phyloP scores from a whole-genome alignment of 2,113 vertebrate species.

The Callorhinus ursinus region DNA sequence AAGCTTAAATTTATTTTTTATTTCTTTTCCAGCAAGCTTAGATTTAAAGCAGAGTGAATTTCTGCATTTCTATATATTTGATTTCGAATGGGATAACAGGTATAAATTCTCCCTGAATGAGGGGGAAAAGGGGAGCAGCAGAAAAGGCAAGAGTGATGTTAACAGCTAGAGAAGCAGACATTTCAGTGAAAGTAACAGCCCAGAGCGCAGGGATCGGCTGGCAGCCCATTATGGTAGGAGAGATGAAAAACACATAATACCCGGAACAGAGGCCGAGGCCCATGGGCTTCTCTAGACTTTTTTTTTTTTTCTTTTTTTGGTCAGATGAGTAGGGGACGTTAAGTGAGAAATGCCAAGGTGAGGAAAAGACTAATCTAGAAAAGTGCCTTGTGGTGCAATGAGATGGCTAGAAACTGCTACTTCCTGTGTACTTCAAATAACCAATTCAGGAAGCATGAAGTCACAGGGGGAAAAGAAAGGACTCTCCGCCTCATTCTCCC shows the following conservation, averaged over 20 bases:
- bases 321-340: not conserved
- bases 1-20: not conserved
- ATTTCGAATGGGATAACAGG: not conserved
- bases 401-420: not conserved
- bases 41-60: not conserved
- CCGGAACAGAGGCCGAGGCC: conserved; percentile 23
- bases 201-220: not conserved
- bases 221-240: conserved; percentile 34
- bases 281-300: not conserved
- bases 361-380: conserved; percentile 8
- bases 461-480: not conserved
- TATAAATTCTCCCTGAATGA: conserved; percentile 39
- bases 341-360: not conserved
- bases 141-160: not conserved
- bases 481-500: not conserved
- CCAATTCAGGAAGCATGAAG: not conserved
- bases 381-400: not conserved
- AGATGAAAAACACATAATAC: conserved; percentile 65
- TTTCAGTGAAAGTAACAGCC: conserved; percentile 42
- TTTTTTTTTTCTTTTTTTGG: not conserved
- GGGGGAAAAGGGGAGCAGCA: not conserved
- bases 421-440: not conserved
- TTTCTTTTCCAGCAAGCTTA: not conserved
- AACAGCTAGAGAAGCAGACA: not conserved
- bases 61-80: not conserved